Evolutionary conservation across 2,113 vertebrate species (phyloP).

Genomic region (Carlito syrichta): DNA sequence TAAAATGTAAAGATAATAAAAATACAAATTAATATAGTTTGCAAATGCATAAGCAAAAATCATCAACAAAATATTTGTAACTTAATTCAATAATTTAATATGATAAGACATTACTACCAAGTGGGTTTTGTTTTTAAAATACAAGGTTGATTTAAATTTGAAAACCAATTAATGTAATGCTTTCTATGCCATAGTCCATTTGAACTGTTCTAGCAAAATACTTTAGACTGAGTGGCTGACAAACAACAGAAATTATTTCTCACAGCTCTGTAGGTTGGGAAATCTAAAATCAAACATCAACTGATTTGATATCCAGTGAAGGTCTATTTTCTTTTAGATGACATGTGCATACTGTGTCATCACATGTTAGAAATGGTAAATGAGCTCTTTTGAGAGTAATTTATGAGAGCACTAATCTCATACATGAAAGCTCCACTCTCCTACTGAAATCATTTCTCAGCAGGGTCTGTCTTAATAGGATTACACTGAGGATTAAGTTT

Average conservation of each 20-base stretch:
- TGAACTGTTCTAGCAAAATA: neutral
- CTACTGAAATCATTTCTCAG: neutral
- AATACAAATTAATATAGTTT: neutral
- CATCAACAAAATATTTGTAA: neutral
- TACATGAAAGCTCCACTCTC: neutral
- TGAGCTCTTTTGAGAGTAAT: neutral
- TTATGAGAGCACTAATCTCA: neutral
- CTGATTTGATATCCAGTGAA: neutral
- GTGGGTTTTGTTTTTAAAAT: neutral
- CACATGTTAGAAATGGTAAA: neutral
- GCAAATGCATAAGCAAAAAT: neutral
- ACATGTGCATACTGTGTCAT: neutral
- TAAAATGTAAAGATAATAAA: neutral
- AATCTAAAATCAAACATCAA: neutral
- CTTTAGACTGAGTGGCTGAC: neutral
- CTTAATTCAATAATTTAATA: neutral
- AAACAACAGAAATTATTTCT: neutral
- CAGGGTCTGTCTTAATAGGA: neutral
- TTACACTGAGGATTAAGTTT: neutral
- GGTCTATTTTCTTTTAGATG: neutral
- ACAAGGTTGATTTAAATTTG: neutral
- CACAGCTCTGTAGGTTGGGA: neutral
- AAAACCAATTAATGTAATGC: neutral
- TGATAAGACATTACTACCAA: neutral
- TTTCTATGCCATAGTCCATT: neutral